Percentiles rank a stretch among this genome's conserved stretches.
Evolutionary conservation across 2,888 invertebrate species (phyloP).

Genomic region (Chelonus formosanus): DNA sequence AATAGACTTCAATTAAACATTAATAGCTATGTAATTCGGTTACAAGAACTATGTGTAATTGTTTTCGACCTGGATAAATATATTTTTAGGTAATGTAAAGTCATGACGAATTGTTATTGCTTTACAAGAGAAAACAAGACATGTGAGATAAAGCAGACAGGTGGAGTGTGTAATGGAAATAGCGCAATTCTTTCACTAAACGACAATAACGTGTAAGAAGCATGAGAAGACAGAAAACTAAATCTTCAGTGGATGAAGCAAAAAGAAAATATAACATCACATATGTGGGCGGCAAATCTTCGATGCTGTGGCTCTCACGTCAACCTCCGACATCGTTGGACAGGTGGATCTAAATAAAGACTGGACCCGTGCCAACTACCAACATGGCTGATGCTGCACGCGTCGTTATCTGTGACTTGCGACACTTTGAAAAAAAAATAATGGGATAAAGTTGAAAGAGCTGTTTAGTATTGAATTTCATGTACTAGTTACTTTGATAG

Average conservation of each 20-base stretch:
- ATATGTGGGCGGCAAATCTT: constrained; percentile 34
- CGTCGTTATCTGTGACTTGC: constrained; percentile 42
- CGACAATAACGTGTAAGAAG: no score
- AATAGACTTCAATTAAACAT: not conserved
- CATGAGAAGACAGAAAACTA: no score
- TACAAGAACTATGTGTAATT: no score
- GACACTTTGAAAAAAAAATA: constrained; percentile 31
- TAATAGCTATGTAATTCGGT: no score
- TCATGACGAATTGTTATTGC: no score
- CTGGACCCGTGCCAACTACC: constrained; percentile 61
- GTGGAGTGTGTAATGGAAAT: no score
- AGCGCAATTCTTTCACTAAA: no score
- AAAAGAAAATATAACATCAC: constrained; percentile 11
- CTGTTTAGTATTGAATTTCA: constrained; percentile 6
- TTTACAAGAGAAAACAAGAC: no score
- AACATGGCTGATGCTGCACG: constrained; percentile 54
- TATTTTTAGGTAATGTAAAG: no score
- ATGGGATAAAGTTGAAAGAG: not conserved
- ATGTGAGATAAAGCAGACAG: no score
- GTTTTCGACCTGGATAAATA: no score
- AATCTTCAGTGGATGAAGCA: not conserved
- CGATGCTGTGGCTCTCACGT: constrained; percentile 30
- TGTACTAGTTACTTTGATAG: not conserved
- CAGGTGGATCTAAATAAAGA: constrained; percentile 66
- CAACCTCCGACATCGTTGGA: constrained; percentile 55